These are phyloP conservation scores for Acipenser oxyrinchus DNA, from an alignment of 2,797 vertebrate species.

Conservation along the genomic window DNA sequence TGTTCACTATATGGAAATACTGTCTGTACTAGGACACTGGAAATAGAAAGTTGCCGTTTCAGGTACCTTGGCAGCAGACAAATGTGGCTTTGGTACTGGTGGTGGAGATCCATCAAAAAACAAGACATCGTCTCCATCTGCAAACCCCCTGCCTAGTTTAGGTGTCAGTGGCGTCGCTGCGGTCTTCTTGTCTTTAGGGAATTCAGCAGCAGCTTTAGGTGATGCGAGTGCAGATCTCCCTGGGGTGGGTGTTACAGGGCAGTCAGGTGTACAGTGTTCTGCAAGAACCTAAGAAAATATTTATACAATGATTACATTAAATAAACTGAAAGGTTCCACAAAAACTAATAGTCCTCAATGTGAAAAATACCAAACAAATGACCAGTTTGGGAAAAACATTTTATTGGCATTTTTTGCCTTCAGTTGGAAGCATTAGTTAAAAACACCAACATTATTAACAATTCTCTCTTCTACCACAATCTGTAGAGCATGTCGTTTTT, in stretches of 20 bases:
- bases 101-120: constrained; percentile 71
- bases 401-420: too few species aligned
- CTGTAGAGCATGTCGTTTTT: too few species aligned
- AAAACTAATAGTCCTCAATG: too few species aligned
- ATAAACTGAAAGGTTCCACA: too few species aligned
- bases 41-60: too few species aligned
- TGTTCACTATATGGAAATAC: too few species aligned
- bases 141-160: constrained; percentile 72
- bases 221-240: constrained; percentile 37
- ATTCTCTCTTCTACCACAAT: neutral
- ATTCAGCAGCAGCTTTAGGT: constrained; percentile 46
- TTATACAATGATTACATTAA: too few species aligned
- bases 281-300: constrained; percentile 51
- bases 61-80: constrained; percentile 55
- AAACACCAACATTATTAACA: too few species aligned
- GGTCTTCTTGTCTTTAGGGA: constrained; percentile 44
- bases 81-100: constrained; percentile 42
- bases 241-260: constrained; percentile 26
- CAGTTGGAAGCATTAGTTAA: too few species aligned
- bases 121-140: constrained; percentile 78
- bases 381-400: too few species aligned
- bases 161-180: constrained; percentile 46
- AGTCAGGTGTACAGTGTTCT: constrained; percentile 38
- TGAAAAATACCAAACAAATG: too few species aligned
- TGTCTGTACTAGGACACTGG: too few species aligned